phyloP scores from a whole-genome alignment of 2,888 invertebrate species.

The Drosophila fungiperda region DNA sequence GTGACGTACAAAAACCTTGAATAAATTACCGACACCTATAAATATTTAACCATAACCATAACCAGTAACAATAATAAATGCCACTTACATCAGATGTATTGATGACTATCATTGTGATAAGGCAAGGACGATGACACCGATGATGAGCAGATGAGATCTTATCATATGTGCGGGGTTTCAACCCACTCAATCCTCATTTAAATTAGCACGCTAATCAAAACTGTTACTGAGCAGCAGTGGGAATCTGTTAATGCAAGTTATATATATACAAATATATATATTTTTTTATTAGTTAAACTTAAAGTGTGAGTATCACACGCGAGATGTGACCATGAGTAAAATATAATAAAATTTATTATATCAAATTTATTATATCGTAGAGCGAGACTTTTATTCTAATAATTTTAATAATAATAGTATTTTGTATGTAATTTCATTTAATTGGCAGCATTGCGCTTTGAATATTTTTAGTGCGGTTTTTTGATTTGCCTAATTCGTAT shows the following conservation, averaged over 20 bases:
- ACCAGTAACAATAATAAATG: conserved; percentile 26
- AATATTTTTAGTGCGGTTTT: not conserved
- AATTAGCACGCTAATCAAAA: conserved; percentile 29
- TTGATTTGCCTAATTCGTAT: not conserved
- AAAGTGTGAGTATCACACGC: conserved; percentile 60
- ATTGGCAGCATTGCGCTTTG: conserved; percentile 14
- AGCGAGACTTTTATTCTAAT: conserved; percentile 24
- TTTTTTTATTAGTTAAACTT: conserved; percentile 25
- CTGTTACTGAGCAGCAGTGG: conserved; percentile 8
- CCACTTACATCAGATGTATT: conserved; percentile 72
- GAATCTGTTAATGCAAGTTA: conserved; percentile 18
- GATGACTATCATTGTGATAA: conserved; percentile 72
- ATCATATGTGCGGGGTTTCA: conserved; percentile 52
- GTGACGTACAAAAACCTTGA: not conserved
- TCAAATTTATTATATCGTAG: not conserved
- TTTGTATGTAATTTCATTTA: conserved; percentile 6
- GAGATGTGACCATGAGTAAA: conserved; percentile 55
- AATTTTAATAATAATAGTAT: not conserved
- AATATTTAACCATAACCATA: conserved; percentile 1
- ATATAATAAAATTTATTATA: not conserved
- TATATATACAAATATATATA: conserved; percentile 4
- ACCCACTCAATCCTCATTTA: conserved; percentile 59
- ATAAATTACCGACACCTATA: conserved; percentile 25
- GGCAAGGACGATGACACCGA: conserved; percentile 49
- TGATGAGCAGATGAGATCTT: conserved; percentile 54